Percentiles rank a stretch among this genome's conserved stretches.
Evolutionary conservation across 2,797 vertebrate species (phyloP).

Genomic region (Sebastes jordani): DNA sequence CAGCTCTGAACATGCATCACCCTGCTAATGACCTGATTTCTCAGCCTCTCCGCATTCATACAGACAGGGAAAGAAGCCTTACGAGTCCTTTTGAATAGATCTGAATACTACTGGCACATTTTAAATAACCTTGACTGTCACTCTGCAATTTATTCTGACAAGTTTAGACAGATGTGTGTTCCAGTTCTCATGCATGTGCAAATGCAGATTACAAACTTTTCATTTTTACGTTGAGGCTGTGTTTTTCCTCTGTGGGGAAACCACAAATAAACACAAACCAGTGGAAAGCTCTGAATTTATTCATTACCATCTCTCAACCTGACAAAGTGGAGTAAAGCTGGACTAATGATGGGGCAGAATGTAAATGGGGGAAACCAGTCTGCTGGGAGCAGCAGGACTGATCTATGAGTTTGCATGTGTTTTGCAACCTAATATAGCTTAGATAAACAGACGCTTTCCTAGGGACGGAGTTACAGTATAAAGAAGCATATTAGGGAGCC

Average conservation of each 20-base stretch:
- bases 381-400: constrained; percentile 48
- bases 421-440: constrained; percentile 50
- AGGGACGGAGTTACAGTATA: constrained; percentile 15
- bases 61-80: not conserved
- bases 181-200: constrained; percentile 49
- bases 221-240: not conserved
- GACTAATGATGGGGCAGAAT: constrained; percentile 66
- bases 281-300: constrained; percentile 49
- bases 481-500: constrained; percentile 23
- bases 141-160: constrained; percentile 32
- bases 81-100: constrained; percentile 9
- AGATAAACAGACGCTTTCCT: constrained; percentile 51
- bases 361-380: constrained; percentile 47
- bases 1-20: constrained; percentile 24
- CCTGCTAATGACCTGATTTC: constrained; percentile 31
- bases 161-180: constrained; percentile 36
- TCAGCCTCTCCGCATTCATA: not conserved
- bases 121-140: constrained; percentile 36
- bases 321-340: constrained; percentile 65
- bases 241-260: constrained; percentile 17
- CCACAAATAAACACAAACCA: constrained; percentile 38
- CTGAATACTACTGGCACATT: constrained; percentile 27
- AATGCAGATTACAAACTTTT: constrained; percentile 46
- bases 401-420: constrained; percentile 51
- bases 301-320: constrained; percentile 61